These are phyloP conservation scores for Trichonephila clavipes DNA, from an alignment of 1,140 invertebrate species.

Conservation along the genomic window DNA sequence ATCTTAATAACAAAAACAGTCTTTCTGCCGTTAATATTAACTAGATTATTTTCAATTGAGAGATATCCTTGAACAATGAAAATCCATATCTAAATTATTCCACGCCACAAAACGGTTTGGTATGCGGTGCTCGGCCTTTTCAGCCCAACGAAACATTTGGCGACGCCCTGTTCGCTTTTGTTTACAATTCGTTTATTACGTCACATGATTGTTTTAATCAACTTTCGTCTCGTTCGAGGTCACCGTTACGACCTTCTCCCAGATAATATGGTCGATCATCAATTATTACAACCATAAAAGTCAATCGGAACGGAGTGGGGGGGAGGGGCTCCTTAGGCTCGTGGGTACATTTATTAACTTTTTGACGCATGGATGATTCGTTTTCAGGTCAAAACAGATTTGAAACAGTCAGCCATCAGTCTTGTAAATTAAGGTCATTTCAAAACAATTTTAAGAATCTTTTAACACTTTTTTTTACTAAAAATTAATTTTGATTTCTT, in stretches of 20 bases:
- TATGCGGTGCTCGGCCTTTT: background rate
- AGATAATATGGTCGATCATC: background rate
- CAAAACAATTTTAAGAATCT: too few species aligned
- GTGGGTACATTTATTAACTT: too few species aligned
- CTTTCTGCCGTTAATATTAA: background rate
- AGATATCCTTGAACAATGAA: background rate
- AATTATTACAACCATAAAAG: background rate
- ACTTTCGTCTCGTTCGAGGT: background rate
- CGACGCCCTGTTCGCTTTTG: background rate
- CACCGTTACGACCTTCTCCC: background rate
- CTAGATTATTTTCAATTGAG: background rate
- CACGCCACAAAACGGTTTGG: background rate
- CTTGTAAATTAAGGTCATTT: too few species aligned
- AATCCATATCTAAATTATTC: background rate
- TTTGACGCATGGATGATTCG: too few species aligned
- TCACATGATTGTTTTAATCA: constrained; percentile 1
- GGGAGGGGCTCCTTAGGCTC: background rate
- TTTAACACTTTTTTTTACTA: too few species aligned
- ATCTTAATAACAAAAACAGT: background rate
- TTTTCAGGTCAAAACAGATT: too few species aligned
- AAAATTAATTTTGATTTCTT: too few species aligned
- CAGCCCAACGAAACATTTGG: background rate
- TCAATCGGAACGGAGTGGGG: background rate
- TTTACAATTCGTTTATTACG: background rate
- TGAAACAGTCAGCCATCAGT: too few species aligned